Percentiles rank a stretch among this genome's conserved stretches.
Conservation (phyloP, 2,888 invertebrate genomes). For the Cantharis rufa region DNA sequence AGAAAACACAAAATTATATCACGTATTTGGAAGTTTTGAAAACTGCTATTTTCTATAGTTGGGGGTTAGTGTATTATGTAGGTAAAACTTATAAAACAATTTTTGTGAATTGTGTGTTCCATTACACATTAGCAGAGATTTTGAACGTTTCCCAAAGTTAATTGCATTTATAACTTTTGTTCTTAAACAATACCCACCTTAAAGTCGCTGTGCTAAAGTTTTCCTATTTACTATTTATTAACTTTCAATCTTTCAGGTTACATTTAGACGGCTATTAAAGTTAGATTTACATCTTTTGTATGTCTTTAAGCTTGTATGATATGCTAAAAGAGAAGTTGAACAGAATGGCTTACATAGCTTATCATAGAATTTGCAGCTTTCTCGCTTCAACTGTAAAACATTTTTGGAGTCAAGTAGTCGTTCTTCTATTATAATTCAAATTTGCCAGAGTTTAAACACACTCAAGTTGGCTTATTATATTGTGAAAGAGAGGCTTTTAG, state of each 20-base stretch:
- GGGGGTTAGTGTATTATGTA: not conserved
- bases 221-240: slow-evolving; percentile 17
- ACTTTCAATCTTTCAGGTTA: slow-evolving; percentile 17
- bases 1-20: not conserved
- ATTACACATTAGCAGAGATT: not conserved
- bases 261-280: slow-evolving; percentile 25
- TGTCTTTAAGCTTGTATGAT: slow-evolving; percentile 37
- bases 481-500: slow-evolving; percentile 30
- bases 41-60: not conserved
- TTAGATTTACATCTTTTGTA: slow-evolving; percentile 37
- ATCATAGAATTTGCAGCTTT: slow-evolving; percentile 47
- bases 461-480: slow-evolving; percentile 34
- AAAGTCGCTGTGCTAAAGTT: not conserved
- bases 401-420: slow-evolving; percentile 42
- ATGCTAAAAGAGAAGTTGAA: slow-evolving; percentile 40
- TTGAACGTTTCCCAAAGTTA: not conserved
- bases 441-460: slow-evolving; percentile 46
- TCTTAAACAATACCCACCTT: not conserved
- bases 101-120: not conserved
- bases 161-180: not conserved
- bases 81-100: not conserved
- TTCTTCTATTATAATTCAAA: slow-evolving; percentile 50
- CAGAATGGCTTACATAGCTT: slow-evolving; percentile 46
- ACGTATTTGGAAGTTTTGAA: not conserved
- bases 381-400: slow-evolving; percentile 41